A percentile compares a stretch with the other conserved stretches of the same genome.
phyloP scores from a whole-genome alignment of 2,113 vertebrate species.

The Genyomyrus donnyi region DNA sequence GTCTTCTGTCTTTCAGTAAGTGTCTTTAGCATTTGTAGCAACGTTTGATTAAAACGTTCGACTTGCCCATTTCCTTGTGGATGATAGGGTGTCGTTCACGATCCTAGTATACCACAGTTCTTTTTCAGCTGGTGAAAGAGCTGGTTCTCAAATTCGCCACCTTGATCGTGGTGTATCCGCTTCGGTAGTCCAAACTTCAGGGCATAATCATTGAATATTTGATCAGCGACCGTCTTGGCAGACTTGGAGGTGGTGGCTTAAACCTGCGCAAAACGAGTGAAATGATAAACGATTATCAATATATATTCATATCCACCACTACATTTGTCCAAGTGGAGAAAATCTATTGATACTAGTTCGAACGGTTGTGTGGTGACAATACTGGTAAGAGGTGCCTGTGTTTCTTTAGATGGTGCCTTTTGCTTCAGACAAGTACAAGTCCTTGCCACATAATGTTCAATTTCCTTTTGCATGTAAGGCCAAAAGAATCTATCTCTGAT shows the following conservation, averaged over 20 bases:
- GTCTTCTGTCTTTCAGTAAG: not conserved
- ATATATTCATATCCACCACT: not conserved
- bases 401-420: not conserved
- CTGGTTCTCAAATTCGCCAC: not conserved
- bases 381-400: not conserved
- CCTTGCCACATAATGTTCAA: not conserved
- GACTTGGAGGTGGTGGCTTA: not conserved
- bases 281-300: not conserved
- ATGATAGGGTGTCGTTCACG: not conserved
- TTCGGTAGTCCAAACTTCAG: not conserved
- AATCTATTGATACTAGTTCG: not conserved
- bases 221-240: not conserved
- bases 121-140: not conserved
- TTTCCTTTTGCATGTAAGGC: not conserved
- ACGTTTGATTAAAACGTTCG: not conserved
- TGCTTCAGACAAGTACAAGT: not conserved
- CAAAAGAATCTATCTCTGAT: not conserved
- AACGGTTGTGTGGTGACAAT: not conserved
- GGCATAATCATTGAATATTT: not conserved
- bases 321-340: not conserved
- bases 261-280: not conserved
- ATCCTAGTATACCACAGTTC: not conserved
- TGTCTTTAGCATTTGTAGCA: not conserved
- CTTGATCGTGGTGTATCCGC: not conserved
- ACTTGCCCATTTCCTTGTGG: not conserved